Evolutionary conservation across 2,797 vertebrate genomes (phyloP).

Genomic region (Artibeus jamaicensis): DNA sequence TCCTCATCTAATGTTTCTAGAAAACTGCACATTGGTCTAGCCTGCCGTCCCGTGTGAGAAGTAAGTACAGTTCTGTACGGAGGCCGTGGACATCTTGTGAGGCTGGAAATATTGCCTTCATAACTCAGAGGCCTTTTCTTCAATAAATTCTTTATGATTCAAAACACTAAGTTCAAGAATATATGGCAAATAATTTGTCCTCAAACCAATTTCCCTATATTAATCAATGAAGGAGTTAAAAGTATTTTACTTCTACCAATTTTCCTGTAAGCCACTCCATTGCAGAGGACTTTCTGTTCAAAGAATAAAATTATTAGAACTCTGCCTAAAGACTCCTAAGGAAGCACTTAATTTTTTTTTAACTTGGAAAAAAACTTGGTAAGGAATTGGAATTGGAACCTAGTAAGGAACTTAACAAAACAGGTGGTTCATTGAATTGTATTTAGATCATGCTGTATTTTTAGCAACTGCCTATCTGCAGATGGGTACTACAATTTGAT

Average conservation of each 20-base stretch:
- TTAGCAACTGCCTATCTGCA: slow-evolving; percentile 53
- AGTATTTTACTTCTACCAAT: not conserved
- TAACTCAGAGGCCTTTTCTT: not conserved
- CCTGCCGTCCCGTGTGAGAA: not conserved
- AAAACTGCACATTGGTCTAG: not conserved
- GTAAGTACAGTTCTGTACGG: not conserved
- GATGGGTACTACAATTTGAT: not conserved
- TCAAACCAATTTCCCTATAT: not conserved
- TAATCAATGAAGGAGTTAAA: not conserved
- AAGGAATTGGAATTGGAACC: slow-evolving; percentile 15
- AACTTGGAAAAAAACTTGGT: slow-evolving; percentile 49
- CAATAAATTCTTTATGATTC: not conserved
- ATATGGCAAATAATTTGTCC: not conserved
- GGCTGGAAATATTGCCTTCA: not conserved
- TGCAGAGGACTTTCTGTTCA: not conserved
- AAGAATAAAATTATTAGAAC: slow-evolving; percentile 32
- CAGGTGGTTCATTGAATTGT: slow-evolving; percentile 61
- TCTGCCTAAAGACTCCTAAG: slow-evolving; percentile 11
- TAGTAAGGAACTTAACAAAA: slow-evolving; percentile 19
- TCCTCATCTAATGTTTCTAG: not conserved
- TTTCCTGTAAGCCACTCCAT: not conserved
- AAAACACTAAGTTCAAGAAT: not conserved
- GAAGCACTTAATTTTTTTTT: not conserved
- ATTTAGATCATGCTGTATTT: slow-evolving; percentile 64
- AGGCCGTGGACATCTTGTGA: not conserved